phyloP scores from a whole-genome alignment of 2,797 vertebrate genomes.

The Coreius guichenoti region DNA sequence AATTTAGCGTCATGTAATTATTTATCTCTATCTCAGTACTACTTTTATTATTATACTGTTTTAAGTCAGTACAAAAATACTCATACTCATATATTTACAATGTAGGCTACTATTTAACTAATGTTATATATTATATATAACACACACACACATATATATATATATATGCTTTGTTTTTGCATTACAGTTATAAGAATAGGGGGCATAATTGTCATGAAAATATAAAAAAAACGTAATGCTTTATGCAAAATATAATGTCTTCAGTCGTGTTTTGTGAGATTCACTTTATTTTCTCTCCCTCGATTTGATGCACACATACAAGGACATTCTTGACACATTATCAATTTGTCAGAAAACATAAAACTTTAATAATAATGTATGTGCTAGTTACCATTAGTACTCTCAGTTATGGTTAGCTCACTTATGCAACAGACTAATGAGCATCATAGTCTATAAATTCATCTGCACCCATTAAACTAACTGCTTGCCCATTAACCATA shows the following conservation, averaged over 20 bases:
- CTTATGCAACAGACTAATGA: slow-evolving; percentile 46
- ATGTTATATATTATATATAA: not conserved
- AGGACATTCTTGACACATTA: no score
- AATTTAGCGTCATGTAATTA: not conserved
- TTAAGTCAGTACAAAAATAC: not conserved
- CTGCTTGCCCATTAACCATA: slow-evolving; percentile 41
- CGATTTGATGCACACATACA: not conserved
- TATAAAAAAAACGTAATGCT: no score
- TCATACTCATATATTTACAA: not conserved
- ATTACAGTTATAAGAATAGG: not conserved
- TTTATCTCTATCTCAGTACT: not conserved
- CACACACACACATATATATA: no score
- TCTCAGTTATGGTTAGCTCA: not conserved
- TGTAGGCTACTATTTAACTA: not conserved
- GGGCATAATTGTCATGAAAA: not conserved
- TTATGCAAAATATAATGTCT: no score
- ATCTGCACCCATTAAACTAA: slow-evolving; percentile 54
- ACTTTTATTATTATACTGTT: not conserved
- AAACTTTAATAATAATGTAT: not conserved
- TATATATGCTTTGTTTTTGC: no score
- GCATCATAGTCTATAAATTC: slow-evolving; percentile 54
- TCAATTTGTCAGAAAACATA: not conserved
- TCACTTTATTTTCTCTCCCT: not conserved
- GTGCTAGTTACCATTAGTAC: not conserved
- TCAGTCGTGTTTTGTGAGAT: not conserved